phyloP scores from a whole-genome alignment of 2,888 invertebrate species.

The Cremastinae sp. region DNA sequence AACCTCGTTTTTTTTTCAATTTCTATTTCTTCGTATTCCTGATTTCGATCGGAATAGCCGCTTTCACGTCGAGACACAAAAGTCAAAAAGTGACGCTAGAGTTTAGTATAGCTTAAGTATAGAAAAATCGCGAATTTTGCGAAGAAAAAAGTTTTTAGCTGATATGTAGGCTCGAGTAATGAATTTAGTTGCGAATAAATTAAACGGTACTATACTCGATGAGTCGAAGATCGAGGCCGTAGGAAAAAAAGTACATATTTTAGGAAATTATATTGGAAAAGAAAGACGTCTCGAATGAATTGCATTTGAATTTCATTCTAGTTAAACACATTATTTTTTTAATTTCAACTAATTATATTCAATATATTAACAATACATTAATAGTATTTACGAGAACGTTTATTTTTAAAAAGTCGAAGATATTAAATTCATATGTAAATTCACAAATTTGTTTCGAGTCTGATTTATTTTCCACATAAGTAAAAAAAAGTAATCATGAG shows the following conservation, averaged over 20 bases:
- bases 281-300: background rate
- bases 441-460: background rate
- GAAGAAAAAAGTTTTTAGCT: constrained; percentile 20
- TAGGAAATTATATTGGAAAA: constrained; percentile 8
- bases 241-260: constrained; percentile 1
- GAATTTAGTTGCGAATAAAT: constrained; percentile 29
- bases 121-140: constrained; percentile 8
- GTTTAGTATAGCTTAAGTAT: constrained; percentile 42
- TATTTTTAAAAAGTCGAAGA: background rate
- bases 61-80: constrained; percentile 78
- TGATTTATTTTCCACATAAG: constrained; percentile 3
- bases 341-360: no score
- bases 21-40: constrained; percentile 66
- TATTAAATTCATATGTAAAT: constrained; percentile 4
- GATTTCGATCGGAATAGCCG: constrained; percentile 77
- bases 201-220: constrained; percentile 54
- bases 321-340: background rate
- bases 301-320: background rate
- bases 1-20: constrained; percentile 11
- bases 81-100: constrained; percentile 39
- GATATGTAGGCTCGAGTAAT: constrained; percentile 22
- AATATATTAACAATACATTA: no score
- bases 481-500: no score
- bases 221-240: constrained; percentile 26
- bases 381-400: no score